A percentile compares a stretch with the other conserved stretches of the same genome.
Evolutionary conservation across 2,113 vertebrate species (phyloP).

Genomic region (Microtus pennsylvanicus): DNA sequence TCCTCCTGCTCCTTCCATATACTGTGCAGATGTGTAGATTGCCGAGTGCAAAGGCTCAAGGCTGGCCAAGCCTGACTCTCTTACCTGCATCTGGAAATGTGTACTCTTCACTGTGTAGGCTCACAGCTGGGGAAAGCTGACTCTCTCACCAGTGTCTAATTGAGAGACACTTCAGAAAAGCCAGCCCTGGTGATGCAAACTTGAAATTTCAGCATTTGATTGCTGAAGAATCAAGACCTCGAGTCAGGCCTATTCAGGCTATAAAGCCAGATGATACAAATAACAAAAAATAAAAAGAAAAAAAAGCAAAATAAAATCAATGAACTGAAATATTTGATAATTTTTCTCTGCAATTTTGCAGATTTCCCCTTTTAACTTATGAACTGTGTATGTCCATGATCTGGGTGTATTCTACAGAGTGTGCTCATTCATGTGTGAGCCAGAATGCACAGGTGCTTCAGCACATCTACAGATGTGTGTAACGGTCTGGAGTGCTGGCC

Average conservation of each 20-base stretch:
- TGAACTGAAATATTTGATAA: neutral
- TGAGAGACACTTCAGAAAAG: neutral
- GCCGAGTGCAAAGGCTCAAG: neutral
- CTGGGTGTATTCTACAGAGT: no score
- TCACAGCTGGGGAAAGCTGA: neutral
- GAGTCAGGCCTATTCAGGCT: neutral
- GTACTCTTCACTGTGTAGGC: no score
- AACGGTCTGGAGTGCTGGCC: no score
- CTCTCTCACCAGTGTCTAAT: neutral
- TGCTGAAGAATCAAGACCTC: neutral
- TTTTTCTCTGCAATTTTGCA: neutral
- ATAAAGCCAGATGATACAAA: neutral
- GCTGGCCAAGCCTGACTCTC: neutral
- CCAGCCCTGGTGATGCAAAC: neutral
- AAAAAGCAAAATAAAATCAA: neutral
- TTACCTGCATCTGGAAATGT: neutral
- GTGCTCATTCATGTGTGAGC: neutral
- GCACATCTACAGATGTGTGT: neutral
- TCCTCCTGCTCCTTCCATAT: neutral
- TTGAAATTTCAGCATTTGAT: neutral
- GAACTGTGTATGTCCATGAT: neutral
- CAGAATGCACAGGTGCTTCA: neutral
- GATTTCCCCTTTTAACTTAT: neutral
- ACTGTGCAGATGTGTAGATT: neutral
- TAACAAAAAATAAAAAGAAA: neutral